These are phyloP conservation scores for Rhincodon typus DNA, from an alignment of 2,797 vertebrate species.

Conservation along the genomic window DNA sequence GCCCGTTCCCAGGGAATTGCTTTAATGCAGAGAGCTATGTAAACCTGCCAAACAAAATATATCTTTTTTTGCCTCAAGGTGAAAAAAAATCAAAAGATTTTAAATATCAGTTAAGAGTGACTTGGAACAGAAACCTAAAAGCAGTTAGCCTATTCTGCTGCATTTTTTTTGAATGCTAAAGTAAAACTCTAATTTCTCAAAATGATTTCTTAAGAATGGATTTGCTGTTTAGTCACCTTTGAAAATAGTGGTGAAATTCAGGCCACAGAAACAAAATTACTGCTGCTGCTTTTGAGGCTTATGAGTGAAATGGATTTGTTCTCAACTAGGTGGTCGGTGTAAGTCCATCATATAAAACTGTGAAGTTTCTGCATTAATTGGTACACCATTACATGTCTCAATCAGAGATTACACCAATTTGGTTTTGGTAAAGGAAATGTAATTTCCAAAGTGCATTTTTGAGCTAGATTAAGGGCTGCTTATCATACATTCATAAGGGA, in stretches of 20 bases:
- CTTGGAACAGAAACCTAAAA: background rate
- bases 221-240: background rate
- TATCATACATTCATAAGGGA: background rate
- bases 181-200: background rate
- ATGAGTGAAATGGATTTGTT: background rate
- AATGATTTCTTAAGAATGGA: background rate
- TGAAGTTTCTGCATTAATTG: background rate
- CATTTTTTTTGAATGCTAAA: conserved; percentile 15
- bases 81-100: conserved; percentile 24
- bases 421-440: background rate
- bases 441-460: background rate
- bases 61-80: conserved; percentile 16
- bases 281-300: background rate
- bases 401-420: background rate
- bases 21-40: conserved; percentile 37
- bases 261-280: too few species aligned
- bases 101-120: conserved; percentile 37
- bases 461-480: background rate
- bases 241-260: background rate
- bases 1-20: conserved; percentile 53
- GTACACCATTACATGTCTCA: background rate
- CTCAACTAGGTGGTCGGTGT: background rate
- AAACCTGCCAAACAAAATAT: conserved; percentile 39
- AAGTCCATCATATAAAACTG: background rate
- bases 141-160: background rate